phyloP scores from a whole-genome alignment of 2,797 vertebrate species.

The Lepilemur septentrionalis region DNA sequence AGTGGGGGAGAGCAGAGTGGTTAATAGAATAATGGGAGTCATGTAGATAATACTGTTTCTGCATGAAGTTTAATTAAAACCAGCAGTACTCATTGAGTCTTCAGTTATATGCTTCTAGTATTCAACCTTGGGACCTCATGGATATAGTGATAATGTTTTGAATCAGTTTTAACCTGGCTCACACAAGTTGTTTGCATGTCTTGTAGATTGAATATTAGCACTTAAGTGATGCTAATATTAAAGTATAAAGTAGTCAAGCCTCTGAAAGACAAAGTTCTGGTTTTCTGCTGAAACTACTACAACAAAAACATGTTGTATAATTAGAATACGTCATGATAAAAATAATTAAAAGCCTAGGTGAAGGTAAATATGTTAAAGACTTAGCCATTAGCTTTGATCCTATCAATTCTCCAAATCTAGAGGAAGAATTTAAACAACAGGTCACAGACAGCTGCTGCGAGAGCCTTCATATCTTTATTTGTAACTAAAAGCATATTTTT shows the following conservation, averaged over 20 bases:
- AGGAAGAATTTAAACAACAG: neutral
- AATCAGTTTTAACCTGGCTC: constrained; percentile 21
- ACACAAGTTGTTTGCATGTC: constrained; percentile 60
- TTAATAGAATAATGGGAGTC: neutral
- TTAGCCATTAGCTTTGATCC: neutral
- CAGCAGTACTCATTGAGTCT: neutral
- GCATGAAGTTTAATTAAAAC: neutral
- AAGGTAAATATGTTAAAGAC: neutral
- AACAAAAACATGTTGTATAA: neutral
- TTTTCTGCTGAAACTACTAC: constrained; percentile 52
- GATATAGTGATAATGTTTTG: constrained; percentile 44
- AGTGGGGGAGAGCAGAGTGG: neutral
- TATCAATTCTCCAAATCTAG: neutral
- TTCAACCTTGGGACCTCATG: constrained; percentile 52
- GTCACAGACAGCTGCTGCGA: neutral
- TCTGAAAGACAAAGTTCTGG: constrained; percentile 7
- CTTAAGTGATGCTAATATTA: constrained; percentile 47
- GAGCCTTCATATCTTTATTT: neutral
- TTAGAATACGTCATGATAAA: neutral
- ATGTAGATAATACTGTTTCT: neutral
- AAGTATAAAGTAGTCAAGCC: neutral
- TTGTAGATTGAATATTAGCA: constrained; percentile 67
- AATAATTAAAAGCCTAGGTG: neutral
- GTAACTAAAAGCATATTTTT: neutral
- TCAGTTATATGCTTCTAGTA: neutral